phyloP scores from a whole-genome alignment of 2,797 vertebrate species.

The Myotis vivesi region DNA sequence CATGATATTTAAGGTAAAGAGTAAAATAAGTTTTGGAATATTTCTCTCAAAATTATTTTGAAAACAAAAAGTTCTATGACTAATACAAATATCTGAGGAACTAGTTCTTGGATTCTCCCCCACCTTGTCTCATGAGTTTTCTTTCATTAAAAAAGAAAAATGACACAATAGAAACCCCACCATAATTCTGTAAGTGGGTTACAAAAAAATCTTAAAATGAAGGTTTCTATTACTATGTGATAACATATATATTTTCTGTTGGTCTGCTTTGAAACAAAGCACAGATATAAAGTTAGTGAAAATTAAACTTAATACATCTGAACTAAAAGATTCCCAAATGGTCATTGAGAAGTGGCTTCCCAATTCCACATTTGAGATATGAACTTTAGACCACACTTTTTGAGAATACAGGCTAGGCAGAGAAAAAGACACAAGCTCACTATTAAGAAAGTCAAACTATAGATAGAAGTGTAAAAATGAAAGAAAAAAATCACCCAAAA shows the following conservation, averaged over 20 bases:
- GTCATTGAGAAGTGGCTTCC: neutral
- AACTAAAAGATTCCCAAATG: neutral
- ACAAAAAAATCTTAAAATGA: neutral
- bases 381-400: neutral
- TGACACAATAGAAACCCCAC: neutral
- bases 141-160: neutral
- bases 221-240: neutral
- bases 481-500: neutral
- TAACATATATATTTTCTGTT: neutral
- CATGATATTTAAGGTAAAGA: neutral
- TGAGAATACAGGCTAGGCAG: neutral
- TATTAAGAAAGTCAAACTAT: neutral
- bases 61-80: neutral
- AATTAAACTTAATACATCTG: neutral
- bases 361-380: neutral
- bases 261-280: neutral
- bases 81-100: neutral
- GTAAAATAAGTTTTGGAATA: neutral
- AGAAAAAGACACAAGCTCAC: neutral
- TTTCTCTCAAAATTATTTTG: neutral
- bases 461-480: neutral
- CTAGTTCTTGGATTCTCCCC: neutral
- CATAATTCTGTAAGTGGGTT: neutral
- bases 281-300: neutral
- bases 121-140: neutral